A percentile compares a stretch with the other conserved stretches of the same genome.
These are phyloP conservation scores for Poeciliopsis paucimaculata DNA, from an alignment of 2,797 vertebrate genomes.

Conservation along the genomic window DNA sequence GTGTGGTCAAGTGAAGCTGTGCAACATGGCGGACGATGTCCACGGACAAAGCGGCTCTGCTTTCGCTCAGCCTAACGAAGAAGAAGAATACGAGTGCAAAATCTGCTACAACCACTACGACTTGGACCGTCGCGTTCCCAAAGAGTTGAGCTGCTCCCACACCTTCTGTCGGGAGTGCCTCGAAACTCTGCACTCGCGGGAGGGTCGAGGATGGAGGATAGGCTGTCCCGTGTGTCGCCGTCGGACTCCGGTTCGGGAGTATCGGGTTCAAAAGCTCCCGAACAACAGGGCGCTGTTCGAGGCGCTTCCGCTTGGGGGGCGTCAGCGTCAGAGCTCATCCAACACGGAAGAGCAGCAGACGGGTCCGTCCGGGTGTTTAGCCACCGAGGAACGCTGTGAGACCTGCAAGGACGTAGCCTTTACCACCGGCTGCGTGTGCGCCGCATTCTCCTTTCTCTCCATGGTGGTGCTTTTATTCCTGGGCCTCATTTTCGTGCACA, in stretches of 20 bases:
- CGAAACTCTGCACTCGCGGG: slow-evolving; percentile 77
- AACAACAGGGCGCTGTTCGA: slow-evolving; percentile 76
- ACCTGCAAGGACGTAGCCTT: slow-evolving; percentile 80
- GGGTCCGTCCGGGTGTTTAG: neutral
- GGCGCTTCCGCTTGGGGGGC: slow-evolving; percentile 65
- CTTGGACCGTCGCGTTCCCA: slow-evolving; percentile 77
- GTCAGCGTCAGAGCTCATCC: neutral
- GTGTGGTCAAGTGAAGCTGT: neutral
- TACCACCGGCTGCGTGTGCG: slow-evolving; percentile 82
- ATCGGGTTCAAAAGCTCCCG: slow-evolving; percentile 78
- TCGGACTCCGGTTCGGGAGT: slow-evolving; percentile 81
- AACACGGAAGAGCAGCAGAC: neutral
- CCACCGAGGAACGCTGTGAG: slow-evolving; percentile 68
- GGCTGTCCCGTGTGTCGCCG: slow-evolving; percentile 84
- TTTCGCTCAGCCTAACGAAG: slow-evolving; percentile 34
- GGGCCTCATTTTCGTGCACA: slow-evolving; percentile 85
- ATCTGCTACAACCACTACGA: slow-evolving; percentile 89
- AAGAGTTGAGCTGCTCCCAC: slow-evolving; percentile 84
- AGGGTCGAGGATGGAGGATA: slow-evolving; percentile 62
- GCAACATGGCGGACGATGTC: slow-evolving; percentile 39
- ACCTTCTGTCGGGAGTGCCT: slow-evolving; percentile 87
- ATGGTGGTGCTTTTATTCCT: slow-evolving; percentile 84
- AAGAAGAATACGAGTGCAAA: slow-evolving; percentile 83
- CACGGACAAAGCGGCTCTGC: neutral
- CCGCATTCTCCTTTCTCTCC: slow-evolving; percentile 82